Evolutionary conservation across 1,140 invertebrate species (phyloP), one percentile per base, ranked within the genome.

Genomic region (Carcinoscorpius rotundicauda): DNA sequence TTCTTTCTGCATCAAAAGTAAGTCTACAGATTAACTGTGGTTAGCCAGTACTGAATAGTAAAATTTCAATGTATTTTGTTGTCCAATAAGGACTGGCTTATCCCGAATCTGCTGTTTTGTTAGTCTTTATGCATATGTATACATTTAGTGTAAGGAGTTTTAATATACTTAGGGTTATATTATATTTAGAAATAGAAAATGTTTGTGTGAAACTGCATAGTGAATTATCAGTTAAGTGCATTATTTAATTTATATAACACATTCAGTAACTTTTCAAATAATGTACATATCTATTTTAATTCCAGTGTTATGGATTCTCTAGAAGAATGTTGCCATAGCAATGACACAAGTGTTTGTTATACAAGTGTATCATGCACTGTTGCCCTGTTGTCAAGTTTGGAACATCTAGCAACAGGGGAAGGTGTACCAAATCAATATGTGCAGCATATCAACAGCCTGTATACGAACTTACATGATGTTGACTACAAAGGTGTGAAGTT

Each of bases 241-340:
- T 29, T 1, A 29, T 29, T 29, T 29, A 29, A 29, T 29, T 29
- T 29, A 29, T 29, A 29, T 29, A 29, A 29, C 10, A 55, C 62
- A 56, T 55, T 29, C 10, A 49, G 6, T 50, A 10, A 61, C 60
- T 55, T 55, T 55, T 55, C 6, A n/a, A 6, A 55, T 55, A 55
- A 8, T 55, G 53, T 55, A 55, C n/a, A n/a, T 6, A 11, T 50
- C 11, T 53, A 52, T 60, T 57, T 51, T 66, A 61, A 50, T 62
- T 61, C 74, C 74, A 94, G 92, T 66, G 85, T 91, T 67, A 89
- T 95, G 82, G 91, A 96, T 75, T 89, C 89, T 4, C 86, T 95
- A 70, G 88, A 93, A 78, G 91, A 97, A 77, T 87, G 86, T 71
- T 84, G 85, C 56, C 84, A 83, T 69, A 81, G 80, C 67, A 81